These are phyloP conservation scores for Gallinago undulata DNA, from an alignment of 2,113 vertebrate species.

Conservation along the genomic window DNA sequence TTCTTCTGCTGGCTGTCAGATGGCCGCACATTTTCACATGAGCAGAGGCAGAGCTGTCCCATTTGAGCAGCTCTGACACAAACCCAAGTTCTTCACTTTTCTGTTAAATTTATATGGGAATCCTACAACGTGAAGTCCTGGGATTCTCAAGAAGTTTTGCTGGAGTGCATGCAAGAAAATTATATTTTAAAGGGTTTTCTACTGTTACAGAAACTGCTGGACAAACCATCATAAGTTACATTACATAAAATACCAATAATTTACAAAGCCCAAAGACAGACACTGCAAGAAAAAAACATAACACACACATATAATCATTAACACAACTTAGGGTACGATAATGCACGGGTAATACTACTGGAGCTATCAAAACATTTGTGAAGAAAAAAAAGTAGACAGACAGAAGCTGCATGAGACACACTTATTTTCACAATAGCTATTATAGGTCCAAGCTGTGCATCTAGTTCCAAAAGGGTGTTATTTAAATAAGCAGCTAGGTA, in stretches of 20 bases:
- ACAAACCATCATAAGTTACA: rapidly evolving
- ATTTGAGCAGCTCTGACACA: neutral
- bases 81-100: neutral
- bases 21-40: neutral
- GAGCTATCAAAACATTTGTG: conserved; percentile 51
- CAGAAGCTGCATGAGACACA: neutral
- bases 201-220: neutral
- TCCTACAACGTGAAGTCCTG: neutral
- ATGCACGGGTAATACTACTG: neutral
- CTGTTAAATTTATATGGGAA: neutral
- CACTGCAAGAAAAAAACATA: neutral
- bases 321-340: neutral
- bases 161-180: neutral
- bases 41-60: neutral
- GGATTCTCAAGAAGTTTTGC: neutral
- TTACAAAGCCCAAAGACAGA: neutral
- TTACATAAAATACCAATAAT: neutral
- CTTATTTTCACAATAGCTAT: conserved; percentile 37
- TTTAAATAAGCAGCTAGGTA: conserved; percentile 55
- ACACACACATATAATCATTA: neutral
- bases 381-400: neutral
- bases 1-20: neutral
- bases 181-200: neutral
- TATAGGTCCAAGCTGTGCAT: conserved; percentile 6
- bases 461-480: conserved; percentile 41